Evolutionary conservation across 2,888 invertebrate genomes (phyloP), one percentile per base, ranked within the genome.

Genomic region (Cephonodes hylas): DNA sequence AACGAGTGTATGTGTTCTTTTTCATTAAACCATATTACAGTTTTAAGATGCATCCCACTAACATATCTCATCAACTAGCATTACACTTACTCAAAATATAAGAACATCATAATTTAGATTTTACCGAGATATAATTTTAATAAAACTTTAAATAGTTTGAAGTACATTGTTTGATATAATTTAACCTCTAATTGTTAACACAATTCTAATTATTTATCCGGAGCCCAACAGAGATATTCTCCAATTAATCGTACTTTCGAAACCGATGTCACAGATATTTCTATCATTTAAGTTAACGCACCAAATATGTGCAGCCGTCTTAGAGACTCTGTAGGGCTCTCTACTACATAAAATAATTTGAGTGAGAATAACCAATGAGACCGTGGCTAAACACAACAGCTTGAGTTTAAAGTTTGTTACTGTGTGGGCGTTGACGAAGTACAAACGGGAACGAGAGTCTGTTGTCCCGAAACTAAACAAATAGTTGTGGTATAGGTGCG

Each of bases 401-500:
- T 56, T 61, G 31, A 42, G 25, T 42, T 45, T 45, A 20, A 25
- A 45, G 23, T 46, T 34, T 18, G 25, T 48, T 38, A 59, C 56
- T 63, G 22, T 63, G 59, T 57, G 85, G 85, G 78, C 81, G 79
- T 79, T 86, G 89, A 89, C 90, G 88, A 86, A 85, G 83, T 80
- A 72, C 80, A 79, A 79, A 69, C 66, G 74, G 70, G 65, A 65
- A 63, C 48, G 63, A 66, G 68, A 72, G 79, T 86, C 86, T 87
- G 88, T 85, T 86, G 86, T 79, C 84, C 77, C 71, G 77, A 78
- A 74, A 85, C 75, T 88, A 85, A 87, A 83, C 69, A 74, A 72
- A 58, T 62, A 75, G 74, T 81, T 86, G 69, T 86, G 84, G 83
- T 80, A 75, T 84, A 95, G 95, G 95, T 92, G 93, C 95, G 77